Evolutionary conservation across 1,140 invertebrate genomes (phyloP).

Genomic region (Bombus waltoni): DNA sequence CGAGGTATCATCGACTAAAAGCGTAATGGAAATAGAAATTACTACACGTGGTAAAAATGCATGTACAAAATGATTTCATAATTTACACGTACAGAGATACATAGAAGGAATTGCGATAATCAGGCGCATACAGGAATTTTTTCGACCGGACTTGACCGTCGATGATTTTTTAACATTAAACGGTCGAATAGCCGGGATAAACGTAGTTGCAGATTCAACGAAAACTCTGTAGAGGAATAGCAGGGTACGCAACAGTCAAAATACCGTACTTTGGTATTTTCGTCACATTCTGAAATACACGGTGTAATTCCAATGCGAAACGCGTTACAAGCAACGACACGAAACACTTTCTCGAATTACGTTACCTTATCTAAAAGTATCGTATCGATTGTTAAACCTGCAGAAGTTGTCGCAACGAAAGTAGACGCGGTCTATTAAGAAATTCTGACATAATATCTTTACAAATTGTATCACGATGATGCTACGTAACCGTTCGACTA

Average conservation of each 20-base stretch:
- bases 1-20: no score
- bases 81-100: neutral
- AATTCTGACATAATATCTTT: neutral
- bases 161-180: no score
- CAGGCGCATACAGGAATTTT: no score
- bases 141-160: neutral
- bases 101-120: neutral
- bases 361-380: conserved; percentile 29
- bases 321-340: conserved; percentile 29
- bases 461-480: neutral
- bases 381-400: conserved; percentile 24
- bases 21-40: neutral
- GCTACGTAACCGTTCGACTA: neutral
- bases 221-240: neutral
- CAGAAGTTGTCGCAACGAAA: conserved; percentile 3
- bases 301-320: conserved; percentile 25
- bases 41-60: neutral
- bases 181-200: no score
- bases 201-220: neutral
- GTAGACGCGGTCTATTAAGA: neutral
- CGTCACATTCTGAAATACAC: conserved; percentile 12
- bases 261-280: conserved; percentile 11
- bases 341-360: conserved; percentile 44
- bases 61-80: neutral
- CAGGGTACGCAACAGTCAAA: neutral